phyloP scores from a whole-genome alignment of 2,888 invertebrate genomes.

The Piscicola geometra region DNA sequence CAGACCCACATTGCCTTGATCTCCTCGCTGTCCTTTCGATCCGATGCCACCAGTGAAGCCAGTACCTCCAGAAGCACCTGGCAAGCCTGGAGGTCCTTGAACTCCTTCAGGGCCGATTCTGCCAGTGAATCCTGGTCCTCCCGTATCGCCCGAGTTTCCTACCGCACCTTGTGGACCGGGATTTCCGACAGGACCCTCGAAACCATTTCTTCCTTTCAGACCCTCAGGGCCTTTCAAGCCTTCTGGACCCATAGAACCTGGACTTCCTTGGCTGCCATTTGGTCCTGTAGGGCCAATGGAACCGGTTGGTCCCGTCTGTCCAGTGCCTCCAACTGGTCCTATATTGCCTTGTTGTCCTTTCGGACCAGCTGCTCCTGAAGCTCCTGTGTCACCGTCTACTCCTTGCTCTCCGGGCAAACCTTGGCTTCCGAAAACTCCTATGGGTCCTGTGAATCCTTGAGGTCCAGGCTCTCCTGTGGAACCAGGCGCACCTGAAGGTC shows the following conservation, averaged over 20 bases:
- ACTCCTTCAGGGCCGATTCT: constrained; percentile 45
- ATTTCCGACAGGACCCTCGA: constrained; percentile 30
- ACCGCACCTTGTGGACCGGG: constrained; percentile 38
- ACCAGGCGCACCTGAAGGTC: constrained; percentile 35
- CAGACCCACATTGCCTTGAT: neutral
- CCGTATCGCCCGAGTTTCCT: constrained; percentile 38
- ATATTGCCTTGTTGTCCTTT: constrained; percentile 37
- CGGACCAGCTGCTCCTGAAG: constrained; percentile 32
- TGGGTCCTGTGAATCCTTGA: constrained; percentile 27
- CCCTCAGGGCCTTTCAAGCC: constrained; percentile 39
- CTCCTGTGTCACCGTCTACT: constrained; percentile 34
- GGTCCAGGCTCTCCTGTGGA: constrained; percentile 34
- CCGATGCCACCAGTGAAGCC: constrained; percentile 4
- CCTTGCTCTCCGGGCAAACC: constrained; percentile 35
- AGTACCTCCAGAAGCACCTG: neutral
- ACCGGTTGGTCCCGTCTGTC: constrained; percentile 35
- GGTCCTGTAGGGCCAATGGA: constrained; percentile 36
- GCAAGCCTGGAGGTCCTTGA: constrained; percentile 34
- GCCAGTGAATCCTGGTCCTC: constrained; percentile 54
- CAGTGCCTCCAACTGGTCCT: constrained; percentile 39
- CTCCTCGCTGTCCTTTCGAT: neutral
- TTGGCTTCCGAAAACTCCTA: constrained; percentile 28
- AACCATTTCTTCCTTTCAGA: constrained; percentile 32
- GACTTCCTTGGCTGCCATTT: constrained; percentile 46
- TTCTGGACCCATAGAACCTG: constrained; percentile 38